Percentiles rank a stretch among this genome's conserved stretches.
Conservation (phyloP, 2,797 vertebrate genomes). For the Hirundo rustica region DNA sequence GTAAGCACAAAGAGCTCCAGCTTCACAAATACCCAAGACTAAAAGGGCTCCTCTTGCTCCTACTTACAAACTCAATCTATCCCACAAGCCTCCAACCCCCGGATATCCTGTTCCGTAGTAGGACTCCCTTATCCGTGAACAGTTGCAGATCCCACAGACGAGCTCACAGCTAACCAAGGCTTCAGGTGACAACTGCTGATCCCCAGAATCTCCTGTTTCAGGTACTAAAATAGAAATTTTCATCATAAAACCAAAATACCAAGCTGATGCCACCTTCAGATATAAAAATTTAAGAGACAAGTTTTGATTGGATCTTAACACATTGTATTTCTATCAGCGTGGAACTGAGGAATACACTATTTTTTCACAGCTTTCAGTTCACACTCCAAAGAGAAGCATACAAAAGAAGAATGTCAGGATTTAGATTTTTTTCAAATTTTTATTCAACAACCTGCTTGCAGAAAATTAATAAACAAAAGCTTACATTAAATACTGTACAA, state of each 20-base stretch:
- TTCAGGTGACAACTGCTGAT: background rate
- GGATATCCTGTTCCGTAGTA: rapidly evolving
- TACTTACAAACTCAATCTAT: background rate
- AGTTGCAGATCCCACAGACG: background rate
- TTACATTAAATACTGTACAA: slow-evolving; percentile 37
- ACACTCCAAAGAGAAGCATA: background rate
- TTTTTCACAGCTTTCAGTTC: background rate
- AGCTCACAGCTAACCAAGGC: background rate
- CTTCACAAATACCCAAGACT: background rate
- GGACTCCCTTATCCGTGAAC: rapidly evolving
- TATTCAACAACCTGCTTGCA: background rate
- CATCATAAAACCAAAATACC: background rate
- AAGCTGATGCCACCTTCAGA: background rate
- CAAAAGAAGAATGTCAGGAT: background rate
- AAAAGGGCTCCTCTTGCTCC: background rate
- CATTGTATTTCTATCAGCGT: background rate
- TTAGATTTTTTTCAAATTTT: background rate
- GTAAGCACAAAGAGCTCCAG: background rate
- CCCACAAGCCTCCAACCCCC: rapidly evolving
- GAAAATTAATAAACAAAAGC: background rate
- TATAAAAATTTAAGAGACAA: background rate
- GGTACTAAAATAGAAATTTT: background rate
- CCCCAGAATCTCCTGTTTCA: background rate
- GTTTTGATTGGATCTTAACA: background rate
- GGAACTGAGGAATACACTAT: background rate